phyloP scores from a whole-genome alignment of 2,888 invertebrate species.

The Apodemia duryi region DNA sequence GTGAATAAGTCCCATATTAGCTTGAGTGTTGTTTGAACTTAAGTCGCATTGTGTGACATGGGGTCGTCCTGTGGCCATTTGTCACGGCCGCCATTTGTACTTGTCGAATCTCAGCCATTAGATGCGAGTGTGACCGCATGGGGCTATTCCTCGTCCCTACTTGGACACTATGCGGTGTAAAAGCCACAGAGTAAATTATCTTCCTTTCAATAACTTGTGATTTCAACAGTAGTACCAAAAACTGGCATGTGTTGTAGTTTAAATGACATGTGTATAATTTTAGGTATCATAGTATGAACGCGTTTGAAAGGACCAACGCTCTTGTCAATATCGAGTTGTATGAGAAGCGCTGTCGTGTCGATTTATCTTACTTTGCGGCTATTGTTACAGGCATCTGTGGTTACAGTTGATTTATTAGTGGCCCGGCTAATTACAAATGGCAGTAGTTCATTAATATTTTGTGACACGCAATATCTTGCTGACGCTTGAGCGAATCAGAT shows the following conservation, averaged over 20 bases:
- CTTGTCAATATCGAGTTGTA: constrained; percentile 68
- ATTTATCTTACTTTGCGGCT: constrained; percentile 76
- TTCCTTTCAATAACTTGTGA: constrained; percentile 18
- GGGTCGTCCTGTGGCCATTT: constrained; percentile 75
- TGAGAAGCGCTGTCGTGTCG: constrained; percentile 64
- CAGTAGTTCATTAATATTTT: constrained; percentile 62
- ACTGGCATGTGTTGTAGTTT: constrained; percentile 35
- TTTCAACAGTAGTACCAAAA: constrained; percentile 6
- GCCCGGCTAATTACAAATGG: constrained; percentile 66
- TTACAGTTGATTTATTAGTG: constrained; percentile 71
- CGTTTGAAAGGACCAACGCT: constrained; percentile 47
- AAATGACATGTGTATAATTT: constrained; percentile 15
- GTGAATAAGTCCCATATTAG: constrained; percentile 57
- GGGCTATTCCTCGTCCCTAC: constrained; percentile 61
- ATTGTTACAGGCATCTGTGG: constrained; percentile 64
- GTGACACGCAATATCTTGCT: constrained; percentile 49
- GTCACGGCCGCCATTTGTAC: constrained; percentile 79
- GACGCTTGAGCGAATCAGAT: constrained; percentile 43
- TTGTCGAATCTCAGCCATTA: constrained; percentile 80
- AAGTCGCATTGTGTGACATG: constrained; percentile 56
- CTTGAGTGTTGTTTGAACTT: constrained; percentile 59
- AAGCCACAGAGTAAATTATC: constrained; percentile 47
- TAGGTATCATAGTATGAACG: constrained; percentile 45
- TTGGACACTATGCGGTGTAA: constrained; percentile 44
- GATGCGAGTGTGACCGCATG: constrained; percentile 76